These are phyloP conservation scores for Hemaris fuciformis DNA, from an alignment of 2,888 invertebrate species.

Conservation along the genomic window DNA sequence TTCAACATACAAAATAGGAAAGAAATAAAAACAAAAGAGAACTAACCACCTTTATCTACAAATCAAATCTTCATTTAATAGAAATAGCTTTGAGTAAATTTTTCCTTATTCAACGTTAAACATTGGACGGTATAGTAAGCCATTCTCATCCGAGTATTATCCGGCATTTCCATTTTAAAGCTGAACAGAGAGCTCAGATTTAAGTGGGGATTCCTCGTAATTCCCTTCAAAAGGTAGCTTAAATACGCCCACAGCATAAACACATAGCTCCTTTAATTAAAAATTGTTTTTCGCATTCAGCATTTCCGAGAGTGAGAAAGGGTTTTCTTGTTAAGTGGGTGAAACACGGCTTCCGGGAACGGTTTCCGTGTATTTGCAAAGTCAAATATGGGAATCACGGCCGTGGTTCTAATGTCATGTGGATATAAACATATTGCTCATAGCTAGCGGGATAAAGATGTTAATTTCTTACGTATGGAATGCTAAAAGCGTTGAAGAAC, in stretches of 20 bases:
- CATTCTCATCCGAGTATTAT: conserved; percentile 51
- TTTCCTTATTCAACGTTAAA: conserved; percentile 51
- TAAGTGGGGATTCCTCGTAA: conserved; percentile 45
- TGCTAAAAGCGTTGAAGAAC: too few species aligned
- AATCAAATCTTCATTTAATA: conserved; percentile 34
- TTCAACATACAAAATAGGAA: neutral
- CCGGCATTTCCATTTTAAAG: conserved; percentile 60
- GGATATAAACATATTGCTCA: neutral
- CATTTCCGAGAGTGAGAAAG: conserved; percentile 20
- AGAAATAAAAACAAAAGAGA: neutral
- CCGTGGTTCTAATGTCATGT: neutral
- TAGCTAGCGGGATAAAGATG: too few species aligned
- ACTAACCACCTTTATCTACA: neutral
- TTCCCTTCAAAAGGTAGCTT: conserved; percentile 48
- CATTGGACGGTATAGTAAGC: conserved; percentile 38
- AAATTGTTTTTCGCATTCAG: conserved; percentile 27
- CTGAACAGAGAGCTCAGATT: conserved; percentile 46
- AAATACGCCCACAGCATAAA: conserved; percentile 32
- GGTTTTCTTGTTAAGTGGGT: conserved; percentile 19
- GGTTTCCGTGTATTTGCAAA: neutral
- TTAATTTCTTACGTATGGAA: too few species aligned
- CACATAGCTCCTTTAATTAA: conserved; percentile 37
- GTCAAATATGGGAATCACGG: neutral
- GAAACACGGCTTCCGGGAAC: conserved; percentile 13
- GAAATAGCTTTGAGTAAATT: conserved; percentile 40